Evolutionary conservation across 2,113 vertebrate genomes (phyloP), one percentile per base, ranked within the genome.

Genomic region (Himantopus leucocephalus): DNA sequence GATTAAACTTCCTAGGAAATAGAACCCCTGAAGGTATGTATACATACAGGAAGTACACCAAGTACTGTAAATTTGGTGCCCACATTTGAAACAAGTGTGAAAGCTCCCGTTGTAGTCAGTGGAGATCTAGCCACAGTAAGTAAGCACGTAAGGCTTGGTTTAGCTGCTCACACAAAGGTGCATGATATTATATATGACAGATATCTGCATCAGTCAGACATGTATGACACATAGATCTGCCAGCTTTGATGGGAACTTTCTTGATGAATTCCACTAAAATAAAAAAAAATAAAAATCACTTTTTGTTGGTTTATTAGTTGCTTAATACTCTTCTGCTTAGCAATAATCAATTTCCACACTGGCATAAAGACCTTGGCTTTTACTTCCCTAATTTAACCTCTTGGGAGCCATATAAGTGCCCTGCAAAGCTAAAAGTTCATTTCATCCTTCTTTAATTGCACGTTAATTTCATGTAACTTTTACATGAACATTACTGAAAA

Each of bases 381-480:
- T 89, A 56, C 32, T 88, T 13, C 78, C 34, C 60, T 91, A 82
- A 87, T 95, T 97, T 95, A 66, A 91, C 67, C 59, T 66, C 59
- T 82, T 85, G 62, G 81, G 48, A 95, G 32, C 29, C 32, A 72
- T 13, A 30, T 39, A 88, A 94, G 23, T 86, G 77, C 55, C 34
- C 87, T 84, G 37, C 34, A 86, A 96, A 86, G 76, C 21, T 84
- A 62, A 71, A 84, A 88, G 76, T 90, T 56, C 6, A 56, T 97
- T 95, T 94, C 63, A 94, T 95, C 91, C 52, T 50, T 82, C 86
- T 74, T 93, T 91, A 96, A 93, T 91, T 96, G 68, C n/a, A 88
- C 1, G 52, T 94, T 92, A 97, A 94, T 94, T 97, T 90, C 47
- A 62, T 48, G 72, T 97, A 94, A 95, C 77, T 96, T 94, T 87